A percentile compares a stretch with the other conserved stretches of the same genome.
Evolutionary conservation across 2,797 vertebrate species (phyloP).

Genomic region (Gymnothorax javanicus): DNA sequence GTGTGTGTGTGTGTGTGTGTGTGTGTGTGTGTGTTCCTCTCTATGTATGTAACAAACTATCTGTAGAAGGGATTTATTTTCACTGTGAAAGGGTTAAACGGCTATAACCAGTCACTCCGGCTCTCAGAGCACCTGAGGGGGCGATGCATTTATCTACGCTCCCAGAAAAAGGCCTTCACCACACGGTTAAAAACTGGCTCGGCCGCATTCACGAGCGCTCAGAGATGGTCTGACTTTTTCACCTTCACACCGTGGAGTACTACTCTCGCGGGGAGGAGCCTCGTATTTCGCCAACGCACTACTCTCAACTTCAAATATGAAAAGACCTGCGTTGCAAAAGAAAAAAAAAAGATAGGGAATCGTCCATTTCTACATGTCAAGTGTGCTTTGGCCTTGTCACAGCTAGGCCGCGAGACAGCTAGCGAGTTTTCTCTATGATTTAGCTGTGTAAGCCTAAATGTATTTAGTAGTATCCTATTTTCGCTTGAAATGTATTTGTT

Average conservation of each 20-base stretch:
- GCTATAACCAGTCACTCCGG: conserved; percentile 53
- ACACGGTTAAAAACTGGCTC: conserved; percentile 72
- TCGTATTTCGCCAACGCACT: conserved; percentile 46
- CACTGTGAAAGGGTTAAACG: conserved; percentile 55
- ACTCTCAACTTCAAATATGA: conserved; percentile 46
- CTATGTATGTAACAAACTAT: neutral
- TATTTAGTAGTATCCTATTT: conserved; percentile 45
- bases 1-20: neutral
- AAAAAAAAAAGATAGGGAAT: conserved; percentile 53
- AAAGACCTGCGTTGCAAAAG: conserved; percentile 54
- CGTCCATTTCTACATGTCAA: conserved; percentile 60
- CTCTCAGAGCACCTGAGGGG: conserved; percentile 53
- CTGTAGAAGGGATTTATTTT: neutral
- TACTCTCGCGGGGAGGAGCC: conserved; percentile 59
- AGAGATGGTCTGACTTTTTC: conserved; percentile 64
- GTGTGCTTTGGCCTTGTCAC: conserved; percentile 61
- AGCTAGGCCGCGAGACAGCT: conserved; percentile 52
- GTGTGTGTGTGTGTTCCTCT: neutral
- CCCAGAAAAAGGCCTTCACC: conserved; percentile 31
- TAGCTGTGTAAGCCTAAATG: neutral
- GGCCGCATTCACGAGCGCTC: conserved; percentile 73
- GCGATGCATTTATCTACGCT: conserved; percentile 40
- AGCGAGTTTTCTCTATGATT: conserved; percentile 45
- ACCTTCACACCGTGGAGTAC: conserved; percentile 68
- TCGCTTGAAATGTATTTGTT: conserved; percentile 77